Evolutionary conservation across 1,140 invertebrate genomes (phyloP).

Genomic region (Chlorops oryzae): DNA sequence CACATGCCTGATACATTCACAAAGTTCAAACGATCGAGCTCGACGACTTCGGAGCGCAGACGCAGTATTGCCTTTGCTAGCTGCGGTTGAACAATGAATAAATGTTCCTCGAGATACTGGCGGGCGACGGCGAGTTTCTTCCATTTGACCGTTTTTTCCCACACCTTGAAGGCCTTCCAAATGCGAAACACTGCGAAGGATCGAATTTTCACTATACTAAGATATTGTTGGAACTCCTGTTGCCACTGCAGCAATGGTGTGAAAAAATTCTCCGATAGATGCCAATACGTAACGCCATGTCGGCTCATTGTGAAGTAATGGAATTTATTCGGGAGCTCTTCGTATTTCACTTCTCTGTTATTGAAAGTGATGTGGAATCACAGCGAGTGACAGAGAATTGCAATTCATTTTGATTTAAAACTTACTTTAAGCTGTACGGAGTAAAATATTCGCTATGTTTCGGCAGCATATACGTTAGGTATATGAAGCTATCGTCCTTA

Average conservation of each 20-base stretch:
- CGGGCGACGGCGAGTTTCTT: slow-evolving; percentile 59
- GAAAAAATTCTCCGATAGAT: slow-evolving; percentile 58
- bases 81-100: slow-evolving; percentile 68
- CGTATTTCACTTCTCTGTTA: slow-evolving; percentile 59
- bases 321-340: slow-evolving; percentile 53
- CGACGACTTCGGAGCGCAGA: slow-evolving; percentile 63
- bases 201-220: slow-evolving; percentile 61
- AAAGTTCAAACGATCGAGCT: slow-evolving; percentile 58
- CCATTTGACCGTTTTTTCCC: slow-evolving; percentile 67
- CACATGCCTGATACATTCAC: slow-evolving; percentile 49
- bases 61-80: slow-evolving; percentile 63
- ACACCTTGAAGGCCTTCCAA: slow-evolving; percentile 78
- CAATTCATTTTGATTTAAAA: slow-evolving; percentile 11
- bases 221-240: slow-evolving; percentile 62
- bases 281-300: slow-evolving; percentile 64
- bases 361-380: not conserved
- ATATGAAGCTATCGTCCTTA: slow-evolving; percentile 56
- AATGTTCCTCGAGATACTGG: slow-evolving; percentile 56
- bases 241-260: slow-evolving; percentile 65
- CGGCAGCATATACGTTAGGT: slow-evolving; percentile 63
- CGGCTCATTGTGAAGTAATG: slow-evolving; percentile 64
- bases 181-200: slow-evolving; percentile 65
- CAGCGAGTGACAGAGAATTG: not conserved
- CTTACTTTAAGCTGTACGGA: slow-evolving; percentile 60
- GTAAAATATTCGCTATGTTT: slow-evolving; percentile 63